Conservation (phyloP, 2,888 invertebrate genomes). For the Epirrhoe tristata region DNA sequence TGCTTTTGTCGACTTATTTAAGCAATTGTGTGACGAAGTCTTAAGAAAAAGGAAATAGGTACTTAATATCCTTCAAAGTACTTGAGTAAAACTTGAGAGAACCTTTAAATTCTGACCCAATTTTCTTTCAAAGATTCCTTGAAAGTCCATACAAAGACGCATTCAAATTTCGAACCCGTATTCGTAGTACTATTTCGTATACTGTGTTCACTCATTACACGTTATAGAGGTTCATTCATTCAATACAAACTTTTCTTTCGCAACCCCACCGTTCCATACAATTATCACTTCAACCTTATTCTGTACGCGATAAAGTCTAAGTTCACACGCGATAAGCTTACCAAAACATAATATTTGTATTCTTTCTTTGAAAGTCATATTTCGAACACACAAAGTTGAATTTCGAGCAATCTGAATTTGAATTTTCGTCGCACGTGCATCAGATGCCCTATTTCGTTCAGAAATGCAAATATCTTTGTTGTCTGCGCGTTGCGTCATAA, state of each 20-base stretch:
- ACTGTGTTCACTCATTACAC: slow-evolving; percentile 22
- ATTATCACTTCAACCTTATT: slow-evolving; percentile 4
- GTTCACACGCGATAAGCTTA: neutral
- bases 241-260: slow-evolving; percentile 28
- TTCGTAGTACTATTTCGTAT: slow-evolving; percentile 5
- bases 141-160: slow-evolving; percentile 15
- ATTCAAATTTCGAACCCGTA: slow-evolving; percentile 27
- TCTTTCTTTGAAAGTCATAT: slow-evolving; percentile 13
- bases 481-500: slow-evolving; percentile 68
- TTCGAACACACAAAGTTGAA: slow-evolving; percentile 26
- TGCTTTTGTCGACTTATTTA: neutral
- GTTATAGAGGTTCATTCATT: slow-evolving; percentile 29
- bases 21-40: neutral
- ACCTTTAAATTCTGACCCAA: slow-evolving; percentile 4
- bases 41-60: neutral
- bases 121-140: slow-evolving; percentile 15
- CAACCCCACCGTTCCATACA: neutral
- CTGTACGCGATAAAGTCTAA: neutral
- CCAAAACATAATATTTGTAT: neutral
- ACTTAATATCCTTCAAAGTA: neutral
- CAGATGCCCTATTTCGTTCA: slow-evolving; percentile 58
- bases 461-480: slow-evolving; percentile 82
- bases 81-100: neutral
- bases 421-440: slow-evolving; percentile 44
- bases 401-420: slow-evolving; percentile 31